These are phyloP conservation scores for Boulengeromyrus knoepffleri DNA, from an alignment of 2,113 vertebrate species.

Conservation along the genomic window DNA sequence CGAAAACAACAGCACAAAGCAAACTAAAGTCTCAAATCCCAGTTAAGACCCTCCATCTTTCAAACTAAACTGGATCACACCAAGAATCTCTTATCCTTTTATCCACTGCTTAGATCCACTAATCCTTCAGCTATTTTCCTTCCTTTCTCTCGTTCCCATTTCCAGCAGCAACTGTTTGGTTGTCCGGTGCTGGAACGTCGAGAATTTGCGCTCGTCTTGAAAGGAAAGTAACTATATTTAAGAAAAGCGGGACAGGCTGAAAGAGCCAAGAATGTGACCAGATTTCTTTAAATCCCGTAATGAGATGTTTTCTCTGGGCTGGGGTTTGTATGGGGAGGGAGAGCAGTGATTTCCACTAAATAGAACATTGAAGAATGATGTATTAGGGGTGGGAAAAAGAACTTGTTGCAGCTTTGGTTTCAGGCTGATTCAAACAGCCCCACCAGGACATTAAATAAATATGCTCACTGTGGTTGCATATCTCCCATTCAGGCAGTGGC, in stretches of 20 bases:
- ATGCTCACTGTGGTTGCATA: slow-evolving; percentile 12
- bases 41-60: slow-evolving; percentile 64
- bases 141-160: slow-evolving; percentile 48
- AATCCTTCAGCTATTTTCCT: slow-evolving; percentile 57
- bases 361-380: slow-evolving; percentile 51
- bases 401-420: slow-evolving; percentile 32
- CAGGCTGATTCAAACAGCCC: slow-evolving; percentile 16
- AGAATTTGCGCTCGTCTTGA: slow-evolving; percentile 53
- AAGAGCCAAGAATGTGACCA: slow-evolving; percentile 55
- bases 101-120: slow-evolving; percentile 57
- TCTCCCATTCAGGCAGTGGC: slow-evolving; percentile 13
- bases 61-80: slow-evolving; percentile 65
- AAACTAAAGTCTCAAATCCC: slow-evolving; percentile 62
- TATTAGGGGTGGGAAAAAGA: slow-evolving; percentile 53
- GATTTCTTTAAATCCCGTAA: slow-evolving; percentile 60
- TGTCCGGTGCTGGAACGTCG: slow-evolving; percentile 60
- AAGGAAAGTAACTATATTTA: slow-evolving; percentile 57
- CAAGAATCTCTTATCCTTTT: slow-evolving; percentile 59
- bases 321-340: slow-evolving; percentile 55
- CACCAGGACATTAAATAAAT: slow-evolving; percentile 34
- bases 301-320: slow-evolving; percentile 59
- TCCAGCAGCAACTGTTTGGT: slow-evolving; percentile 60
- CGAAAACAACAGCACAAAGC: slow-evolving; percentile 56
- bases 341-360: slow-evolving; percentile 58
- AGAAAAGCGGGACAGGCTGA: slow-evolving; percentile 55